phyloP scores from a whole-genome alignment of 2,888 invertebrate species.

The Mesorhabditis spiculigera region DNA sequence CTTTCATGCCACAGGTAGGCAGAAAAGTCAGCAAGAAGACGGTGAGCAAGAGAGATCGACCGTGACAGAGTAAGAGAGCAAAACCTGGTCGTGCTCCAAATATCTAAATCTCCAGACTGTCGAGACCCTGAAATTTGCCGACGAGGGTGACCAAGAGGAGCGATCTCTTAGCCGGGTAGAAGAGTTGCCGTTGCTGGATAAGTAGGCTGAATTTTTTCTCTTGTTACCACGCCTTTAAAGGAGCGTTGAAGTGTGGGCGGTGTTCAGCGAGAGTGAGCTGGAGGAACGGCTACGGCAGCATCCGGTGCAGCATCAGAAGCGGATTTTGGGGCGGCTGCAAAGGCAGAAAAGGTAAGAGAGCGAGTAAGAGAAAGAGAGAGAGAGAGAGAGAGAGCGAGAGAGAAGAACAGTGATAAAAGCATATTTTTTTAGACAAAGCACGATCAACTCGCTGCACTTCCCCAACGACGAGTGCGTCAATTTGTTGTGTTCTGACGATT shows the following conservation, averaged over 20 bases:
- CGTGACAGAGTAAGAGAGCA: too few relatives aligned
- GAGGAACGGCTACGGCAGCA: background rate
- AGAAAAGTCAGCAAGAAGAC: background rate
- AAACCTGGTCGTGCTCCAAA: background rate
- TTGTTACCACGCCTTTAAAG: background rate
- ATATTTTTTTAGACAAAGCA: background rate
- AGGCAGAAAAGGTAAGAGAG: background rate
- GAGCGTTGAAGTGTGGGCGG: background rate
- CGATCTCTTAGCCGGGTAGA: conserved; percentile 32
- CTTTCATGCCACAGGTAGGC: conserved; percentile 49
- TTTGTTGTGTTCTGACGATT: background rate
- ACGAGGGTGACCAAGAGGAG: conserved; percentile 46
- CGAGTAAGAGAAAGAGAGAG: too few relatives aligned
- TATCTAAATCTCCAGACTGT: conserved; percentile 20
- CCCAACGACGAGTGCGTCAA: conserved; percentile 5
- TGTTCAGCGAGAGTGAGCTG: background rate
- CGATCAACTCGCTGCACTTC: background rate
- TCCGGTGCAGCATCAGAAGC: background rate
- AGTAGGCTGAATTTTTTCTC: conserved; percentile 7
- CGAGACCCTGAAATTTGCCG: conserved; percentile 38
- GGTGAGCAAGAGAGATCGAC: too few relatives aligned
- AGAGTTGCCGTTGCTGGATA: conserved; percentile 25
- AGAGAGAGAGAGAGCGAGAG: too few relatives aligned
- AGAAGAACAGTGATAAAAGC: too few relatives aligned
- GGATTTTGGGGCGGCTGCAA: conserved; percentile 1